Evolutionary conservation across 2,888 invertebrate genomes (phyloP).

Genomic region (Limnephilus lunatus): DNA sequence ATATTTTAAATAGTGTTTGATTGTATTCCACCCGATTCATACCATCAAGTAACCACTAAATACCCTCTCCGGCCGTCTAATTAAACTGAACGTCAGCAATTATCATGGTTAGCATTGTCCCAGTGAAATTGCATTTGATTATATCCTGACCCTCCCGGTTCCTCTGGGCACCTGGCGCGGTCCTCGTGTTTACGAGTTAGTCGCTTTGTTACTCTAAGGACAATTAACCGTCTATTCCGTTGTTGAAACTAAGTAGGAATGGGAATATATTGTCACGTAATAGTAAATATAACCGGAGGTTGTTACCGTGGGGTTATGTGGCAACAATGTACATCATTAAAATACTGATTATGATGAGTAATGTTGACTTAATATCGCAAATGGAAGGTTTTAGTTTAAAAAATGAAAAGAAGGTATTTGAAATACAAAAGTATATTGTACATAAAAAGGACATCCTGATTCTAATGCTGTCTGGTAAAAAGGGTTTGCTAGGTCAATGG

Average conservation of each 20-base stretch:
- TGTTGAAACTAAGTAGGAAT: neutral
- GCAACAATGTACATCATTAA: too few relatives aligned
- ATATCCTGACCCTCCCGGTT: neutral
- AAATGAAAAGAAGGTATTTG: too few relatives aligned
- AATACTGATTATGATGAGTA: too few relatives aligned
- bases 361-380: too few relatives aligned
- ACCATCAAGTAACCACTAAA: neutral
- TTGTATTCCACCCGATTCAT: neutral
- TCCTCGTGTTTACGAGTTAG: neutral
- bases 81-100: neutral
- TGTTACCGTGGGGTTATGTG: too few relatives aligned
- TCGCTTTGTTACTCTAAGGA: neutral
- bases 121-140: conserved; percentile 5
- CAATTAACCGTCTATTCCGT: neutral
- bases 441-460: too few relatives aligned
- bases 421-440: too few relatives aligned
- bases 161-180: neutral
- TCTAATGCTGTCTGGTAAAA: too few relatives aligned
- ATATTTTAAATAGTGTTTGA: neutral
- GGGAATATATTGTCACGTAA: too few relatives aligned
- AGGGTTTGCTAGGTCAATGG: too few relatives aligned
- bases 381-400: too few relatives aligned
- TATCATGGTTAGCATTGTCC: neutral
- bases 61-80: neutral
- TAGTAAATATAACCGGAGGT: too few relatives aligned